Conservation (phyloP, 2,113 vertebrate genomes). For the Tylochromis polylepis region DNA sequence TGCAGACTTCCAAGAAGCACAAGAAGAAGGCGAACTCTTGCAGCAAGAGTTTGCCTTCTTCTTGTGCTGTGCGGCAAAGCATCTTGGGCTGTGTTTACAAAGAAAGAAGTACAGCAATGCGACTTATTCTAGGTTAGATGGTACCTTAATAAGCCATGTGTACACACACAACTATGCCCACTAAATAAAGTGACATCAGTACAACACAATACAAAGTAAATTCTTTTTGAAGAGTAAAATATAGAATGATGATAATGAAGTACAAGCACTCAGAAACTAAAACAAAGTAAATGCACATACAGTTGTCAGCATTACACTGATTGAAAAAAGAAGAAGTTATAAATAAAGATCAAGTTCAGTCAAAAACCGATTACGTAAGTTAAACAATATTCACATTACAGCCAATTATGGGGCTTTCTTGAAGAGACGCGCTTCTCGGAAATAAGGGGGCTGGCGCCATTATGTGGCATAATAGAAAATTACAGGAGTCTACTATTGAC, state of each 20-base stretch:
- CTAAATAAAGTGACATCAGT: neutral
- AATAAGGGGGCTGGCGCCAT: slow-evolving; percentile 51
- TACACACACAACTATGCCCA: neutral
- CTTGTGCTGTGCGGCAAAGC: neutral
- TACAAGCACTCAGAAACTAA: neutral
- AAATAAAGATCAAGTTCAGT: neutral
- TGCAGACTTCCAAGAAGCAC: neutral
- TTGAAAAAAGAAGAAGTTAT: neutral
- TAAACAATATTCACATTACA: neutral
- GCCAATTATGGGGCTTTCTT: neutral
- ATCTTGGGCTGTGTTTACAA: neutral
- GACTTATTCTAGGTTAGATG: neutral
- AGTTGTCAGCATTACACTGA: neutral
- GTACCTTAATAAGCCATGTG: neutral
- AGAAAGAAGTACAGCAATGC: neutral
- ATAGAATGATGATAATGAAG: neutral
- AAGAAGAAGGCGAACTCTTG: neutral
- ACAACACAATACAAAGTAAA: neutral
- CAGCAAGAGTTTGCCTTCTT: neutral
- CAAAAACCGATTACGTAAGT: neutral
- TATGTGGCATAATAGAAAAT: slow-evolving; percentile 37
- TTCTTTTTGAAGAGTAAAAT: neutral
- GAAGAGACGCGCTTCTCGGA: neutral
- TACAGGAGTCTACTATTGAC: neutral
- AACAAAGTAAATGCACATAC: neutral